A percentile compares a stretch with the other conserved stretches of the same genome.
These are phyloP conservation scores for Empidonax alnorum DNA, from an alignment of 2,113 vertebrate genomes.

Conservation along the genomic window DNA sequence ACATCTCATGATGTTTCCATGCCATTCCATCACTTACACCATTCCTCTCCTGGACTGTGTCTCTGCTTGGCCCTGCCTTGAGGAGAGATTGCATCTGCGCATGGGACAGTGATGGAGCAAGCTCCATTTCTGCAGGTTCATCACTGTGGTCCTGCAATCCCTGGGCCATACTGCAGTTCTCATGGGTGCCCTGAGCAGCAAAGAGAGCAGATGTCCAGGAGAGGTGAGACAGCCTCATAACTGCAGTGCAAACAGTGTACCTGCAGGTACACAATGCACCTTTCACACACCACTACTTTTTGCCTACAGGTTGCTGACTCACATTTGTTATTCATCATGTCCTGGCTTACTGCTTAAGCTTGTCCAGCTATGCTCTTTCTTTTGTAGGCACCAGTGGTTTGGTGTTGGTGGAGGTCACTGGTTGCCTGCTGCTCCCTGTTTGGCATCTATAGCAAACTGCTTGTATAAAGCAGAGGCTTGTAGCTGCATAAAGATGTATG, in stretches of 20 bases:
- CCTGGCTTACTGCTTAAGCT: not conserved
- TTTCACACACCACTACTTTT: not conserved
- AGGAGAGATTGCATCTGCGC: not conserved
- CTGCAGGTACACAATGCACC: not conserved
- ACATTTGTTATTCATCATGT: not conserved
- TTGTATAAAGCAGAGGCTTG: not conserved
- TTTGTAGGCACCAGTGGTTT: not conserved
- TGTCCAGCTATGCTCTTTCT: not conserved
- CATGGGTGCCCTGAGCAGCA: not conserved
- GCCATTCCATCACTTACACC: not conserved
- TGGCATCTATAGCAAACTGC: not conserved
- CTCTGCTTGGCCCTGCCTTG: not conserved
- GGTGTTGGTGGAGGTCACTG: not conserved
- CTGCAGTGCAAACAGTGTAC: not conserved
- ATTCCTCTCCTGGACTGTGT: not conserved
- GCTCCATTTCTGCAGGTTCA: accelerated
- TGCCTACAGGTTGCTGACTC: not conserved
- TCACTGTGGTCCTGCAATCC: not conserved
- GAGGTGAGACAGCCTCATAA: not conserved
- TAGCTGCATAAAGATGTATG: not conserved
- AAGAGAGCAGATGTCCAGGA: not conserved
- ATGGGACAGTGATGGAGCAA: not conserved
- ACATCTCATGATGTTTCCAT: accelerated
- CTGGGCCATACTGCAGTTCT: not conserved
- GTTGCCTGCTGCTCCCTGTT: not conserved